These are phyloP conservation scores for Tortricodes alternella DNA, from an alignment of 2,888 invertebrate species.

Conservation along the genomic window DNA sequence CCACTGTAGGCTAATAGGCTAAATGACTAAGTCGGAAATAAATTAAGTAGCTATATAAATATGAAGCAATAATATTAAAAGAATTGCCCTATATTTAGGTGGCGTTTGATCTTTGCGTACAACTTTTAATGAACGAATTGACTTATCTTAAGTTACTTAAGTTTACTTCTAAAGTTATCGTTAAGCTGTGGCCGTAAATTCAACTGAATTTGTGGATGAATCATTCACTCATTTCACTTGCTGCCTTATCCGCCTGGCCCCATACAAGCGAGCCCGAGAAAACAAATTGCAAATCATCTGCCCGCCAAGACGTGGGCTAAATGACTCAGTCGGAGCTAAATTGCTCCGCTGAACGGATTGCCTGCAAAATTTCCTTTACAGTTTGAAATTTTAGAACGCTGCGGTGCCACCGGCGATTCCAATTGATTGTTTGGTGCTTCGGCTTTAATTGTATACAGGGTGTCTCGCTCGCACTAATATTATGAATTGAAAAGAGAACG, in stretches of 20 bases:
- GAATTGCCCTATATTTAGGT: too few species aligned
- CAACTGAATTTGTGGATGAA: background rate
- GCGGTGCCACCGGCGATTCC: slow-evolving; percentile 59
- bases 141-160: too few species aligned
- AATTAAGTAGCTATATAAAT: too few species aligned
- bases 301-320: slow-evolving; percentile 65
- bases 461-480: background rate
- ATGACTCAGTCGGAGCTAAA: slow-evolving; percentile 80
- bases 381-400: slow-evolving; percentile 62
- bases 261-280: slow-evolving; percentile 63
- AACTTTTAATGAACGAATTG: too few species aligned
- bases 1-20: too few species aligned
- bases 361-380: slow-evolving; percentile 75
- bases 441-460: background rate
- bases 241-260: slow-evolving; percentile 34
- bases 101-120: too few species aligned
- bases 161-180: too few species aligned
- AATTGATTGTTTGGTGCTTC: slow-evolving; percentile 11
- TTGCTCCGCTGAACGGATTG: slow-evolving; percentile 67
- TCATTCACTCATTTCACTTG: slow-evolving; percentile 34
- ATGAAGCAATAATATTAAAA: too few species aligned
- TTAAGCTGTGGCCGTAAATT: too few species aligned
- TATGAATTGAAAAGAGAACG: background rate
- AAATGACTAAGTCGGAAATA: too few species aligned
- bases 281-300: slow-evolving; percentile 83